phyloP scores from a whole-genome alignment of 2,888 invertebrate species.

The Argynnis bischoffii region DNA sequence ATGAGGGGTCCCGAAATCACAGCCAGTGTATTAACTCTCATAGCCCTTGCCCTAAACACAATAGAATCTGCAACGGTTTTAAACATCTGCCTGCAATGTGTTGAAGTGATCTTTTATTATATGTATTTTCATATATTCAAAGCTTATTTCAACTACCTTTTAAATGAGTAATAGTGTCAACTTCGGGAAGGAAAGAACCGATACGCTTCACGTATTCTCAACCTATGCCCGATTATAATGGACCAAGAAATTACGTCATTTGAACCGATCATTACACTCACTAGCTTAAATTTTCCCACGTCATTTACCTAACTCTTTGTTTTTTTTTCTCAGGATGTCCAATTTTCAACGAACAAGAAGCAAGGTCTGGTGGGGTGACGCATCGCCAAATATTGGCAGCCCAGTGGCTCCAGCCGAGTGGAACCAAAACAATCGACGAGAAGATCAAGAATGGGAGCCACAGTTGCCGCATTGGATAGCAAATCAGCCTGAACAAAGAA shows the following conservation, averaged over 20 bases:
- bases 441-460: constrained; percentile 76
- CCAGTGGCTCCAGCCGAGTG: constrained; percentile 66
- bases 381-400: constrained; percentile 69
- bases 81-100: constrained; percentile 68
- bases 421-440: constrained; percentile 60
- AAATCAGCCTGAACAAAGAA: constrained; percentile 69
- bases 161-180: constrained; percentile 9
- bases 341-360: constrained; percentile 86
- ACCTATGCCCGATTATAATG: constrained; percentile 62
- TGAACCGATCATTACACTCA: constrained; percentile 66
- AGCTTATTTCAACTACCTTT: neutral
- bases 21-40: constrained; percentile 48
- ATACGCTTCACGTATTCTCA: constrained; percentile 68
- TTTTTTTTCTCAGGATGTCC: constrained; percentile 81
- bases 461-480: constrained; percentile 80
- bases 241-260: constrained; percentile 73
- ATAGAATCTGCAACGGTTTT: constrained; percentile 78
- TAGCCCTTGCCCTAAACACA: constrained; percentile 66
- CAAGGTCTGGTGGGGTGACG: constrained; percentile 86
- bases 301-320: constrained; percentile 58
- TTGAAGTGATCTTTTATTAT: constrained; percentile 20
- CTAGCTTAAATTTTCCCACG: constrained; percentile 68
- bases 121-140: neutral
- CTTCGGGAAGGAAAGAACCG: constrained; percentile 45
- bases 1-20: constrained; percentile 72